phyloP scores from a whole-genome alignment of 2,888 invertebrate species.

The Cryptocephalus moraei region DNA sequence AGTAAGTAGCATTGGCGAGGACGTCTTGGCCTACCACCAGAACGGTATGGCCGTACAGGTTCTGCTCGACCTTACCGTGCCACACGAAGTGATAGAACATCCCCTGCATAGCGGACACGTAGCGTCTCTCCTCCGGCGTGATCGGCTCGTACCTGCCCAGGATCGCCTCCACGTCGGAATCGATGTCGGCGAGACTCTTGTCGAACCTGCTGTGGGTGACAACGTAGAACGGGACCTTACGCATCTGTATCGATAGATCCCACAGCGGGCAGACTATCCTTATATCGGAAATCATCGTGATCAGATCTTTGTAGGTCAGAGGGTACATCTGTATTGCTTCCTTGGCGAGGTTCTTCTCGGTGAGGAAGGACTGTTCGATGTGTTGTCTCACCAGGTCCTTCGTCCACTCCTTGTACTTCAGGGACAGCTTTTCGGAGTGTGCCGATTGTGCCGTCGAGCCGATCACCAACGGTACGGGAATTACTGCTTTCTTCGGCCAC shows the following conservation, averaged over 20 bases:
- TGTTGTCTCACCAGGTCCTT: constrained; percentile 53
- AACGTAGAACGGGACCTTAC: constrained; percentile 62
- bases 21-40: constrained; percentile 64
- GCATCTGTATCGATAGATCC: constrained; percentile 52
- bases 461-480: constrained; percentile 48
- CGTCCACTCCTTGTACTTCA: constrained; percentile 56
- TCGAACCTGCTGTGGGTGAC: constrained; percentile 53
- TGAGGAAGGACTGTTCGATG: constrained; percentile 53
- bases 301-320: constrained; percentile 53
- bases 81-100: constrained; percentile 74
- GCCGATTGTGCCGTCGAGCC: constrained; percentile 68
- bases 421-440: constrained; percentile 49
- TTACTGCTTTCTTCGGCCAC: constrained; percentile 10
- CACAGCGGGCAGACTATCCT: constrained; percentile 71
- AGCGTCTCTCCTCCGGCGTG: constrained; percentile 62
- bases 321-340: constrained; percentile 57
- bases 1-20: constrained; percentile 51
- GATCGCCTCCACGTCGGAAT: constrained; percentile 67
- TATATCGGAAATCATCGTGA: constrained; percentile 66
- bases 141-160: constrained; percentile 63
- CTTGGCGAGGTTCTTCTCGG: constrained; percentile 50
- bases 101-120: constrained; percentile 58
- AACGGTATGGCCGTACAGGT: constrained; percentile 44
- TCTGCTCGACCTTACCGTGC: constrained; percentile 61
- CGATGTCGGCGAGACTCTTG: constrained; percentile 38